Base-by-base conservation (phyloP, 1,140 invertebrate genomes). In the Zaprionus lachaisei region DNA sequence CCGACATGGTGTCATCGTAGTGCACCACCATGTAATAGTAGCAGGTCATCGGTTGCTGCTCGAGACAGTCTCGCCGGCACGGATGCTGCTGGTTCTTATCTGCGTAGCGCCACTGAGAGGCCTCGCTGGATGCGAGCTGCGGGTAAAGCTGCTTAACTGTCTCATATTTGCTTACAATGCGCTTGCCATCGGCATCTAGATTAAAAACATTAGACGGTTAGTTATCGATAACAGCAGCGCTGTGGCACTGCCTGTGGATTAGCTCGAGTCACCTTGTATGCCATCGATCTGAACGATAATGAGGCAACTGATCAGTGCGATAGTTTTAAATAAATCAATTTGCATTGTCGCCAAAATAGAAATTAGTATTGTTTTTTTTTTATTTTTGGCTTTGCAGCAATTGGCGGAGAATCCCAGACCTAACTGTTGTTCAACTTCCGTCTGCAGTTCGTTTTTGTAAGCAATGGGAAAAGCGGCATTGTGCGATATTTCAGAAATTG, bases 1-100 rank as follows among this genome's bases (percentile, higher is more conserved):
- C 77, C 15, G 79, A 60, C 83, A 92, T 91, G 2, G 91, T 92
- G 41, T 92, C 89, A 1, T 92, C 91, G 57, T 92, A 87, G 55
- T 92, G 91, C 2, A 92, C 81, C 17, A 92, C 85, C 85, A 92
- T 80, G 47, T 92, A 92, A 62, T 92, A 92, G 49, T 92, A 92
- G 55, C 91, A 92, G n/a, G 81, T 91, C 91, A 91, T 92, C 0
- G 83, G 77, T 54, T 85, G 79, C 24, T 91, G 67, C 5, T 82
- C 76, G 22, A 66, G 67, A 15, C 91, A 92, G 26, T 87, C 79
- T 1, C 91, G 85, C 34, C 74, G 81, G 61, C 91, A 92, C 5
- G 91, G 91, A 76, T 92, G 91, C 26, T 70, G 64, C 67, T 58
- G 72, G 22, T 83, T 78, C 63, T 91, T 83, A 6, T 81, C 87